Percentiles rank a stretch among this genome's conserved stretches.
Conservation (phyloP, 2,113 vertebrate species). For the Tetraodon nigroviridis region DNA sequence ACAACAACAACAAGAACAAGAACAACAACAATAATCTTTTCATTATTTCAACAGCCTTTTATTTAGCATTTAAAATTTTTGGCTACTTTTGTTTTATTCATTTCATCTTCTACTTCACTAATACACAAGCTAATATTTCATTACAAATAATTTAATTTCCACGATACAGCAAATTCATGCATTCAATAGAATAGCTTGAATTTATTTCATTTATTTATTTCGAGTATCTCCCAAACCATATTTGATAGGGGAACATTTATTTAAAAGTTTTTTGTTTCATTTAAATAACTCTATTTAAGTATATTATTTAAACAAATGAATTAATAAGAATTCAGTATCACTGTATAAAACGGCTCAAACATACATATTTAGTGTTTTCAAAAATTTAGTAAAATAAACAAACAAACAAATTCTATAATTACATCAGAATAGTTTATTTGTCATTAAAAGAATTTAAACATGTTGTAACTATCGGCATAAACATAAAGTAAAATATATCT, state of each 20-base stretch:
- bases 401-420: background rate
- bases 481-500: no score
- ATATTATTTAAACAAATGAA: background rate
- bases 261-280: no score
- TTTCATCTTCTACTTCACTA: background rate
- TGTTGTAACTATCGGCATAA: background rate
- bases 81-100: background rate
- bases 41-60: background rate
- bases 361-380: background rate
- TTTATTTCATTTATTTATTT: background rate
- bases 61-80: slow-evolving; percentile 2
- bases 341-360: background rate
- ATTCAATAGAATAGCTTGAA: background rate
- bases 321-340: background rate
- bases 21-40: no score
- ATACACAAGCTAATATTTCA: background rate
- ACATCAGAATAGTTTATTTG: background rate
- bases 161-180: background rate
- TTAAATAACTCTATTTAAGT: background rate
- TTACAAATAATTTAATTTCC: background rate
- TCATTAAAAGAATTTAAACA: slow-evolving; percentile 1
- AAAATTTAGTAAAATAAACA: background rate
- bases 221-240: background rate
- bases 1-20: background rate
- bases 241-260: no score